Base-by-base conservation (phyloP, 1,140 invertebrate species). In the Drosophila setifemur region DNA sequence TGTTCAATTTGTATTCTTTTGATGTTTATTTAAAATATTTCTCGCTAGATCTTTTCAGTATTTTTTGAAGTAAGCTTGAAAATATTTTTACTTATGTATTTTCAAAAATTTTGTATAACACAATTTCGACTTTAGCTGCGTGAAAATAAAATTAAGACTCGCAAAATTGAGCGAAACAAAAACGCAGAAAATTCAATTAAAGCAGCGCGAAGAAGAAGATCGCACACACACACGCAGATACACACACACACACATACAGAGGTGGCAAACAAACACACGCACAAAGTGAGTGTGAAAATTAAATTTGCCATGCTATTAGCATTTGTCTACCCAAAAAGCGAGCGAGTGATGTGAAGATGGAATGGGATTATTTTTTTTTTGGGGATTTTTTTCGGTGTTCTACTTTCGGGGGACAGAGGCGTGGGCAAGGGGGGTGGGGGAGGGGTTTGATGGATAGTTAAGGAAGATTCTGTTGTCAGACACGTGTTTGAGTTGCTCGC, bases 111-210 rank as follows among this genome's bases (percentile, higher is more conserved):
- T n/a, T n/a, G n/a, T n/a, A n/a, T n/a, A n/a, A n/a, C n/a, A n/a
- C n/a, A n/a, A n/a, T n/a, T n/a, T n/a, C n/a, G n/a, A n/a, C n/a
- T n/a, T n/a, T n/a, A n/a, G n/a, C n/a, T n/a, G n/a, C n/a, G n/a
- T 29, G 11, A 23, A 71, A 79, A 71, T 53, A 37, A 49, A 81
- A 81, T 82, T 81, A 82, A 40, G 50, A 52, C 60, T 58, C 29
- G 44, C 76, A 81, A 81, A 79, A 79, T 79, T 81, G 71, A 81
- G 76, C 64, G 57, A 52, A 64, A 42, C 21, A 66, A 53, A 57
- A 53, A 50, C 43, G 37, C 19, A 11, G 43, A 18, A 25, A 63
- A 79, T 71, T 45, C 29, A 55, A 64, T 71, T 55, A 68, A 79
- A 78, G 35, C 48, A 11, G 40, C 50, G 9, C 55, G 55, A 49